Evolutionary conservation across 2,888 invertebrate species (phyloP).

Genomic region (Sarcophaga caerulescens): DNA sequence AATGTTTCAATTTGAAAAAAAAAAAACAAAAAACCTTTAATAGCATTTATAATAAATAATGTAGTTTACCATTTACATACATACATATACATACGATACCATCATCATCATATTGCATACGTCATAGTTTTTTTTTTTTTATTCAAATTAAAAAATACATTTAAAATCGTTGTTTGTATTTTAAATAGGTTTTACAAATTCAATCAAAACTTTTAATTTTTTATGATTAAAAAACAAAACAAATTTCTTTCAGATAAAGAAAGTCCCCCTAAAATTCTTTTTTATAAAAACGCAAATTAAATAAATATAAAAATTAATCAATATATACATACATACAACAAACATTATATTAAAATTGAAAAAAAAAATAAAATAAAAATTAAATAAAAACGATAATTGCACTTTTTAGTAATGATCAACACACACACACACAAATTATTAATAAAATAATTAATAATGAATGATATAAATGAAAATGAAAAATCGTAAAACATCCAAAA

Average conservation of each 20-base stretch:
- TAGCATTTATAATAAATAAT: conserved; percentile 31
- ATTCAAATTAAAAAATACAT: conserved; percentile 9
- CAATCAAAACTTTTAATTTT: not conserved
- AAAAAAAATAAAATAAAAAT: conserved; percentile 1
- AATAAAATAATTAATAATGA: conserved; percentile 27
- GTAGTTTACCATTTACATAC: not conserved
- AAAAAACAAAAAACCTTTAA: not conserved
- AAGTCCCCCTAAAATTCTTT: conserved; percentile 29
- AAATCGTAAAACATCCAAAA: conserved; percentile 31
- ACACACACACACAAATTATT: conserved; percentile 40
- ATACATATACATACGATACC: not conserved
- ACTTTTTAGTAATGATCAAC: conserved; percentile 67
- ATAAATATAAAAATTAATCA: conserved; percentile 47
- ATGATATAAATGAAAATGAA: conserved; percentile 3
- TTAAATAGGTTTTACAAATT: too few relatives aligned
- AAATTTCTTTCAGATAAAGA: not conserved
- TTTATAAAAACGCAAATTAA: conserved; percentile 16
- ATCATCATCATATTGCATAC: not conserved
- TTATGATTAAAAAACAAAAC: conserved; percentile 14
- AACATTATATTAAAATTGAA: not conserved
- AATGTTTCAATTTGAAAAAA: not conserved
- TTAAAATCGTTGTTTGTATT: not conserved
- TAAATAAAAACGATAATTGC: conserved; percentile 51
- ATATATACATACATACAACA: conserved; percentile 47
- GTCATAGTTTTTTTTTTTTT: conserved; percentile 7